phyloP scores from a whole-genome alignment of 2,888 invertebrate genomes.

The Shargacucullia verbasci region DNA sequence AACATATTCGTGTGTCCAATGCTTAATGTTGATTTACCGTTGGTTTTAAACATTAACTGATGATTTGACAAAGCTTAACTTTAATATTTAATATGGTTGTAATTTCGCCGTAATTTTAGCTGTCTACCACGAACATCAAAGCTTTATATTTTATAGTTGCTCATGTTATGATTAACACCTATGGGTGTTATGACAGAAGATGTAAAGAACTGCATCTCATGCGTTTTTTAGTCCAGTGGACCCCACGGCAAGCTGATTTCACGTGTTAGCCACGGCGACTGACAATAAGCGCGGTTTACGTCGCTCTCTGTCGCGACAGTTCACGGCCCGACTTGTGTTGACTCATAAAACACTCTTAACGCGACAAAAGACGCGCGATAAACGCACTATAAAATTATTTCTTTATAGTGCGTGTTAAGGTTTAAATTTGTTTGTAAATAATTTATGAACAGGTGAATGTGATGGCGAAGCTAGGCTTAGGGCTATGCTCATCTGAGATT shows the following conservation, averaged over 20 bases:
- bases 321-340: slow-evolving; percentile 75
- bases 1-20: not conserved
- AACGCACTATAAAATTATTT: slow-evolving; percentile 49
- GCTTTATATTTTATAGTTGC: not conserved
- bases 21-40: slow-evolving; percentile 17
- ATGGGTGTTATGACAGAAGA: slow-evolving; percentile 10
- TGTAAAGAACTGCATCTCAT: slow-evolving; percentile 47
- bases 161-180: not conserved
- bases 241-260: slow-evolving; percentile 84
- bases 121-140: not conserved
- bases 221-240: slow-evolving; percentile 61
- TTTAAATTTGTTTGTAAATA: slow-evolving; percentile 55
- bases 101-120: not conserved
- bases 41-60: slow-evolving; percentile 22
- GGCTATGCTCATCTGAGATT: slow-evolving; percentile 74
- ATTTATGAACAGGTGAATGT: slow-evolving; percentile 47
- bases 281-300: slow-evolving; percentile 83
- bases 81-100: slow-evolving; percentile 1
- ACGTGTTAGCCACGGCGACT: slow-evolving; percentile 86
- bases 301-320: slow-evolving; percentile 76
- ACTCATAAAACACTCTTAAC: slow-evolving; percentile 78
- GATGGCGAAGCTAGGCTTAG: slow-evolving; percentile 67
- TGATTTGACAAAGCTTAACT: slow-evolving; percentile 11
- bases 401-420: slow-evolving; percentile 58
- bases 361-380: slow-evolving; percentile 62